A percentile compares a stretch with the other conserved stretches of the same genome.
These are phyloP conservation scores for Cheiracanthium punctorium DNA, from an alignment of 2,888 invertebrate genomes.

Conservation along the genomic window DNA sequence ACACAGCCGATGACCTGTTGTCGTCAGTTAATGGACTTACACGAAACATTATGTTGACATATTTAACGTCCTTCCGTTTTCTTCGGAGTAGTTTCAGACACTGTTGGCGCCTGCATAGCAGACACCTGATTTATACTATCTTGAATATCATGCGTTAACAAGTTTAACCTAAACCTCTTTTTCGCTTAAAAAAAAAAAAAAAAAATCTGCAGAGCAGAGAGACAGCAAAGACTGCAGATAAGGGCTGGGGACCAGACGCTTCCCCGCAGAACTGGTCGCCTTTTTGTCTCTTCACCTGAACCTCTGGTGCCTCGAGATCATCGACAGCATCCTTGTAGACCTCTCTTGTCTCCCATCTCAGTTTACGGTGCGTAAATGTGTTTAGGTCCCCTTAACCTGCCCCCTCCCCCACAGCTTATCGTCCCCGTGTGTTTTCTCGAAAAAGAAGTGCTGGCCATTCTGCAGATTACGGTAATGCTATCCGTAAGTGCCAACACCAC, in stretches of 20 bases:
- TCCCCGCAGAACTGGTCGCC: background rate
- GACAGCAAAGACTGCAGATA: background rate
- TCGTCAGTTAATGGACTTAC: background rate
- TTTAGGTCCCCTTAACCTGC: conserved; percentile 19
- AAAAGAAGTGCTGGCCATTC: conserved; percentile 35
- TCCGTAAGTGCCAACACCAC: conserved; percentile 67
- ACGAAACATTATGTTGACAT: background rate
- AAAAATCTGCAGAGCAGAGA: background rate
- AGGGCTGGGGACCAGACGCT: background rate
- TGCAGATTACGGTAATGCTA: conserved; percentile 51
- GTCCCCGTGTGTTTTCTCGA: conserved; percentile 26
- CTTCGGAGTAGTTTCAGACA: background rate
- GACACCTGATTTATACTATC: conserved; percentile 17
- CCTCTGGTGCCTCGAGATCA: background rate
- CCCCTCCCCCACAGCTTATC: conserved; percentile 28
- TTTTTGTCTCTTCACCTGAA: background rate
- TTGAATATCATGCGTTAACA: conserved; percentile 7
- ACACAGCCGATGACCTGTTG: background rate
- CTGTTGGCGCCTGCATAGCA: background rate
- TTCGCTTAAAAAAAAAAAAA: too few relatives aligned
- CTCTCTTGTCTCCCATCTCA: conserved; percentile 43
- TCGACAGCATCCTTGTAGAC: background rate
- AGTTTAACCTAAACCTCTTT: conserved; percentile 6
- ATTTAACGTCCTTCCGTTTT: background rate
- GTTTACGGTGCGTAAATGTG: conserved; percentile 62